phyloP scores from a whole-genome alignment of 2,113 vertebrate genomes.

The Pangasianodon gigas region DNA sequence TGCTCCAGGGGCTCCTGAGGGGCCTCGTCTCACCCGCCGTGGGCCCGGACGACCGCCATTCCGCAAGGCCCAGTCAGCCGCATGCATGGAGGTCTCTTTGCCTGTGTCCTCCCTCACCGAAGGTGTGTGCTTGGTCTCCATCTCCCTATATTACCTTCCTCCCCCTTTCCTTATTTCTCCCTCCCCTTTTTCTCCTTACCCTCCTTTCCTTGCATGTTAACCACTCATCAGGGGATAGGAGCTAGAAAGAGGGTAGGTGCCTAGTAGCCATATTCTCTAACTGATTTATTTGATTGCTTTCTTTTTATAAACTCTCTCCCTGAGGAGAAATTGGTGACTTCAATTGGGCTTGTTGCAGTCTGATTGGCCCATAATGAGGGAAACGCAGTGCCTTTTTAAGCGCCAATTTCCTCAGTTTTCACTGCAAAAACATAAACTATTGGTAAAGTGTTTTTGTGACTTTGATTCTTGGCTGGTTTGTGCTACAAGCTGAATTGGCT shows the following conservation, averaged over 20 bases:
- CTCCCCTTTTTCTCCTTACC: constrained; percentile 35
- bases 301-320: constrained; percentile 34
- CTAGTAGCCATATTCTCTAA: constrained; percentile 24
- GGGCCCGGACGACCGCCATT: constrained; percentile 93
- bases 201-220: constrained; percentile 44
- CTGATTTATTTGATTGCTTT: constrained; percentile 40
- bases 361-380: not conserved
- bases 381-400: constrained; percentile 22
- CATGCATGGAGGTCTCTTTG: constrained; percentile 99
- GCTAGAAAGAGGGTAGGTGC: constrained; percentile 25
- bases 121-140: constrained; percentile 82
- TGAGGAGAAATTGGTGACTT: constrained; percentile 45
- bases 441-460: constrained; percentile 37
- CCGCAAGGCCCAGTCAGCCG: constrained; percentile 97
- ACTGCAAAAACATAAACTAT: constrained; percentile 11
- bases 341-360: constrained; percentile 21
- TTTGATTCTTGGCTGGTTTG: constrained; percentile 39
- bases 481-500: not conserved
- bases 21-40: constrained; percentile 87
- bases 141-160: constrained; percentile 46
- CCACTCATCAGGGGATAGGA: constrained; percentile 48
- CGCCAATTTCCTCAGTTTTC: constrained; percentile 37
- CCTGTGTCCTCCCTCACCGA: constrained; percentile 94
- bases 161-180: constrained; percentile 18
- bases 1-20: constrained; percentile 85